Evolutionary conservation across 2,113 vertebrate species (phyloP).

Genomic region (Mormyrus lacerda): DNA sequence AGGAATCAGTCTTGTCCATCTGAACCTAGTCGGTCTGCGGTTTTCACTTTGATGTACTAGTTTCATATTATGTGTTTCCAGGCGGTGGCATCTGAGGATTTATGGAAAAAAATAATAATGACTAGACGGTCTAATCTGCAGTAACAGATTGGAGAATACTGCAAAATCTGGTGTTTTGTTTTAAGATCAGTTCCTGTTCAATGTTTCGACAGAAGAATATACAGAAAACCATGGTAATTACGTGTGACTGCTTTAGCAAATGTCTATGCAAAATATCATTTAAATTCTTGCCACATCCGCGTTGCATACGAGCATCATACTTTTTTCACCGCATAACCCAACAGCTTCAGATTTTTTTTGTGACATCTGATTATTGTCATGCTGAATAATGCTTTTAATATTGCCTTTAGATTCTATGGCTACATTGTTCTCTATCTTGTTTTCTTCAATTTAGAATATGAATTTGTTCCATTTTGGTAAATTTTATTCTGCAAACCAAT

Average conservation of each 20-base stretch:
- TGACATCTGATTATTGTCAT: slow-evolving; percentile 4
- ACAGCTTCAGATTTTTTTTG: not conserved
- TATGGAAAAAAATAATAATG: not conserved
- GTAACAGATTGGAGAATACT: not conserved
- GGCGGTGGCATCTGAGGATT: not conserved
- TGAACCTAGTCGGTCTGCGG: not conserved
- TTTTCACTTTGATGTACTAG: not conserved
- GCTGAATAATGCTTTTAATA: not conserved
- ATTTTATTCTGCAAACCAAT: not conserved
- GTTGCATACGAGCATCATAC: not conserved
- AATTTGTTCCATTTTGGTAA: not conserved
- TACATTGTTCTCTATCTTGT: not conserved
- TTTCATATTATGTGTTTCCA: not conserved
- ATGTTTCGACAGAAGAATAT: not conserved
- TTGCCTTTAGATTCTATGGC: not conserved
- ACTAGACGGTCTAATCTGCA: not conserved
- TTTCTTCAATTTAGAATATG: not conserved
- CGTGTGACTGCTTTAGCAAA: not conserved
- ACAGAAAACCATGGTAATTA: not conserved
- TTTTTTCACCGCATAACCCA: not conserved
- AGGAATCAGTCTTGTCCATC: not conserved
- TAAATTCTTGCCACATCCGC: not conserved
- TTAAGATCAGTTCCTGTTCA: not conserved
- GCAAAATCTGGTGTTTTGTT: not conserved
- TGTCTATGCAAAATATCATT: not conserved